Base-by-base conservation (phyloP, 2,888 invertebrate species). In the Acrocyrtus sp. region DNA sequence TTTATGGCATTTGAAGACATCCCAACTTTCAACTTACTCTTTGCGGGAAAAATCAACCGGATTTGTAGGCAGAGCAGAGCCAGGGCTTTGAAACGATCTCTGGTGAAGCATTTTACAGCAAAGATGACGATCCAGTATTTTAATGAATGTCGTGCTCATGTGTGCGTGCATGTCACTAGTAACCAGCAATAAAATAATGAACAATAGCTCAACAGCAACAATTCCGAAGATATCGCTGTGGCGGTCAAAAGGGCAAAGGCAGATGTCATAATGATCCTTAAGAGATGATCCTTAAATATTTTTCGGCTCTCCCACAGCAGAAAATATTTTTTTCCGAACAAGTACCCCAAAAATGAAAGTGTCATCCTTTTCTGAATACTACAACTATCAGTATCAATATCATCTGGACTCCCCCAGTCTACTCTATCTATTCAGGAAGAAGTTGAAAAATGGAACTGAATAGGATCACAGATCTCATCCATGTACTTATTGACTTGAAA, bases 201-300 rank as follows among this genome's bases (percentile, higher is more conserved):
- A 60, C 67, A 68, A 68, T 60, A 60, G 60, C 67, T 68, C 60
- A 22, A 45, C 51, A 67, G 34, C 12, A 34, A 34, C 34, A 34
- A 34, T 34, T 12, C 5, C 5, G 12, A 34, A 12, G 34, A 12
- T 34, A 67, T 58, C 67, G 58, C 43, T 43, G 19, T 26, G 67
- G 51, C 67, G 53, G 67, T 45, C 67, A 68, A 68, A 68, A 60
- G 67, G 43, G 15, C 67, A 66, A 34, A 50, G 19, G 53, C 60
- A 60, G 51, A 60, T 68, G 58, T 48, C 60, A 68, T 68, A 60
- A 60, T n/a, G n/a, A n/a, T 26, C 8, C 22, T 58, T 41, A 29
- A 26, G 39, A 68, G 67, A 58, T 68, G 53, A 60, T 51, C 50
- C 53, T n/a, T n/a, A n/a, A n/a, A n/a, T n/a, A 60, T 68, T 51